Percentiles rank a stretch among this genome's conserved stretches.
These are phyloP conservation scores for Orchestia grillus DNA, from an alignment of 1,140 invertebrate genomes.

Conservation along the genomic window DNA sequence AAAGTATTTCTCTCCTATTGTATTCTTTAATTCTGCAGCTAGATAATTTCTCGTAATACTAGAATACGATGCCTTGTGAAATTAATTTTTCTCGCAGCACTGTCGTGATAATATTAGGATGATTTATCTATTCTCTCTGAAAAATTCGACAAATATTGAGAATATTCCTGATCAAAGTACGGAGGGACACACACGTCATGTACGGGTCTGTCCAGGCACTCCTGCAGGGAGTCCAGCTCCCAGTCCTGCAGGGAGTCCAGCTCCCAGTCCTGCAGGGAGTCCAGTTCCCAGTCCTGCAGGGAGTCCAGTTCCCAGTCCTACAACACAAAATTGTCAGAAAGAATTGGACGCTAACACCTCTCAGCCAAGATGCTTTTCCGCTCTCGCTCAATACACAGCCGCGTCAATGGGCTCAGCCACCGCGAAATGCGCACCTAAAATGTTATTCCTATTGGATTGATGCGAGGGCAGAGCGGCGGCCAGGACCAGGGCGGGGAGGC, in stretches of 20 bases:
- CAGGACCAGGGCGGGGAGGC: neutral
- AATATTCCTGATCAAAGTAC: neutral
- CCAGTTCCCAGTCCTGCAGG: neutral
- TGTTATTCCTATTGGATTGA: conserved; percentile 46
- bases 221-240: neutral
- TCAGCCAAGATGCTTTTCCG: neutral
- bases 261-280: neutral
- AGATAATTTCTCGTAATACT: no score
- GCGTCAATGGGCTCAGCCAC: conserved; percentile 47
- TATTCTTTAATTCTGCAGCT: neutral
- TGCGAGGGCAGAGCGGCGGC: neutral
- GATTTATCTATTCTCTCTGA: neutral
- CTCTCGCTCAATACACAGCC: neutral
- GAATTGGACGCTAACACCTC: neutral
- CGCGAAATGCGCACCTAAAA: conserved; percentile 46
- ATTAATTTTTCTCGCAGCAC: no score
- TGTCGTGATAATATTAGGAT: no score
- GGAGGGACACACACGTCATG: neutral
- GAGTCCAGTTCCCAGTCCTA: neutral
- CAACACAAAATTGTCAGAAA: neutral
- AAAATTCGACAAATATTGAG: neutral
- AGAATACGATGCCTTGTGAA: no score
- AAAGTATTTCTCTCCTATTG: neutral
- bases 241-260: neutral
- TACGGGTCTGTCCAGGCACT: neutral